Evolutionary conservation across 23 tunicate species (phyloP).

Genomic region (Clavelina lepadiformis): DNA sequence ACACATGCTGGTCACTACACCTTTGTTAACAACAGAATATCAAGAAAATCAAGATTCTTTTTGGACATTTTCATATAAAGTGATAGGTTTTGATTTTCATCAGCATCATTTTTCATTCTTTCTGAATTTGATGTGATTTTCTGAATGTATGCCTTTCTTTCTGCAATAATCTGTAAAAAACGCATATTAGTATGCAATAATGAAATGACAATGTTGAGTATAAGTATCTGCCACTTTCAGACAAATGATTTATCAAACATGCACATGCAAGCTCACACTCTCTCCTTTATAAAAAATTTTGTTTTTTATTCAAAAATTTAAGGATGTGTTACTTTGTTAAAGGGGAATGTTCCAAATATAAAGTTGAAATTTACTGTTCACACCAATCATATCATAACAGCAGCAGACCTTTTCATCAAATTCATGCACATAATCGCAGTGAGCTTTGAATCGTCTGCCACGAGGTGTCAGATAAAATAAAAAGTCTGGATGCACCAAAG

Average conservation of each 20-base stretch:
- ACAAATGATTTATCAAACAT: too few species aligned
- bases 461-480: slow-evolving; percentile 25
- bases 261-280: too few species aligned
- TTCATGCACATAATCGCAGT: slow-evolving; percentile 19
- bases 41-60: slow-evolving; percentile 20
- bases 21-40: slow-evolving; percentile 13
- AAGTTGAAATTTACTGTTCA: not conserved
- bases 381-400: not conserved
- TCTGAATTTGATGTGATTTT: too few species aligned
- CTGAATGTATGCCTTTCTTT: not conserved
- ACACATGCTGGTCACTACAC: too few species aligned
- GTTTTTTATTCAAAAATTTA: too few species aligned
- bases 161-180: not conserved
- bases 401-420: slow-evolving; percentile 16
- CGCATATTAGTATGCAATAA: too few species aligned
- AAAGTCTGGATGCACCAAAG: slow-evolving; percentile 17
- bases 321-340: too few species aligned
- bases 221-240: too few species aligned
- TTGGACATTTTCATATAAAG: not conserved
- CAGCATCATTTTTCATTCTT: not conserved
- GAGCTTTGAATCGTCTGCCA: slow-evolving; percentile 23
- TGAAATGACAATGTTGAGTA: too few species aligned
- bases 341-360: too few species aligned
- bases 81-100: too few species aligned
- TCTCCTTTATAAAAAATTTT: too few species aligned